Percentiles rank a stretch among this genome's conserved stretches.
phyloP scores from a whole-genome alignment of 2,888 invertebrate species.

The Anthophora plumipes region DNA sequence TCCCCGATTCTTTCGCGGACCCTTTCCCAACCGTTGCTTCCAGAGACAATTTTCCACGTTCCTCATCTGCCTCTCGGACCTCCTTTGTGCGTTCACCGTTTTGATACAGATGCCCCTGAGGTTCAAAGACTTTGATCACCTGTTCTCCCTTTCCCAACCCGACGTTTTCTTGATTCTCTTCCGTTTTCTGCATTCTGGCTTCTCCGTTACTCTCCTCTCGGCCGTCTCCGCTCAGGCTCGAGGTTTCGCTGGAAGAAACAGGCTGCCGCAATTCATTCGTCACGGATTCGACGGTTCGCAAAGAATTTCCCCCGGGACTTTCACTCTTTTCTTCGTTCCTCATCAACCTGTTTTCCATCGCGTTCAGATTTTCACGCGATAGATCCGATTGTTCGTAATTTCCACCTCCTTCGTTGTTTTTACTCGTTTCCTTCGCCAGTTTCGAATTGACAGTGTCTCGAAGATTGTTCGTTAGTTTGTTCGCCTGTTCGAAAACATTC shows the following conservation, averaged over 20 bases:
- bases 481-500: background rate
- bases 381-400: constrained; percentile 31
- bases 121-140: constrained; percentile 57
- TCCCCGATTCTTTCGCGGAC: constrained; percentile 13
- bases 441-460: background rate
- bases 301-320: constrained; percentile 53
- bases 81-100: constrained; percentile 33
- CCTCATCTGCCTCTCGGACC: constrained; percentile 29
- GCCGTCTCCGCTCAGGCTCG: background rate
- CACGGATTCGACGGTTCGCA: constrained; percentile 30
- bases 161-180: constrained; percentile 36
- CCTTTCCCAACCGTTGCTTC: background rate
- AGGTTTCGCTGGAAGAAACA: constrained; percentile 19
- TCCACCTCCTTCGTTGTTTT: background rate
- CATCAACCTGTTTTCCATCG: constrained; percentile 16
- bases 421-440: background rate
- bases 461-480: background rate
- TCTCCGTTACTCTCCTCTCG: background rate
- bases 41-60: constrained; percentile 30
- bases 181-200: constrained; percentile 22
- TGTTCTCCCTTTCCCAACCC: constrained; percentile 39
- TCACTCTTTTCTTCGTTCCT: constrained; percentile 13
- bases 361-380: constrained; percentile 23
- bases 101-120: constrained; percentile 44
- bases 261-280: constrained; percentile 50